Evolutionary conservation across 2,888 invertebrate genomes (phyloP), one percentile per base, ranked within the genome.

Genomic region (Pheosia gnoma): DNA sequence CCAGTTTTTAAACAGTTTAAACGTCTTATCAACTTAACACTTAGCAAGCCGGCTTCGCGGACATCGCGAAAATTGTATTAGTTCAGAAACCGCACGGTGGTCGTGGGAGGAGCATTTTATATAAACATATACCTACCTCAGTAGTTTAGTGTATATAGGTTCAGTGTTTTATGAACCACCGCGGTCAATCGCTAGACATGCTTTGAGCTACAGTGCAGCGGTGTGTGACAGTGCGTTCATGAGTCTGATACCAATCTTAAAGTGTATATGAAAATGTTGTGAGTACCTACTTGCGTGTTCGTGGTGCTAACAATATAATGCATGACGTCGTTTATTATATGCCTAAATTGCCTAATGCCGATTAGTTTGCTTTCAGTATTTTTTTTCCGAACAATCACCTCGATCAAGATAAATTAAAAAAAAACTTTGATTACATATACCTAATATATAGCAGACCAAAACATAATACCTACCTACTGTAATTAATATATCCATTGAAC

Each of bases 191-290:
- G 61, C 54, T 59, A 47, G 58, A 53, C 37, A 53, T 25, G 53
- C 47, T 56, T 58, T 37, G 61, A 59, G 51, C 55, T 39, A 25
- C 56, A 56, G 37, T 51, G 37, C 41, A 36, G 13, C 63, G 57
- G 55, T 9, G 36, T 60, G 70, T 63, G 62, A 53, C 51, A 66
- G 68, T 73, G 70, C 41, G 11, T 45, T 41, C 59, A 61, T 64
- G 55, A 66, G 63, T 61, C 59, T 61, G 66, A 60, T 67, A 67
- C 58, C 60, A 71, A 66, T 65, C 83, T 85, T 78, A 78, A 70
- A 81, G 80, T 73, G 79, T 71, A 75, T 81, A 71, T 75, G 80
- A 70, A 67, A 78, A 72, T 71, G 74, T 86, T 71, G 74, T 86
- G 77, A 86, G 86, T 86, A 85, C 60, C 65, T 52, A 60, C 41